These are phyloP conservation scores for Phortica variegata DNA, from an alignment of 1,140 invertebrate species.

Conservation along the genomic window DNA sequence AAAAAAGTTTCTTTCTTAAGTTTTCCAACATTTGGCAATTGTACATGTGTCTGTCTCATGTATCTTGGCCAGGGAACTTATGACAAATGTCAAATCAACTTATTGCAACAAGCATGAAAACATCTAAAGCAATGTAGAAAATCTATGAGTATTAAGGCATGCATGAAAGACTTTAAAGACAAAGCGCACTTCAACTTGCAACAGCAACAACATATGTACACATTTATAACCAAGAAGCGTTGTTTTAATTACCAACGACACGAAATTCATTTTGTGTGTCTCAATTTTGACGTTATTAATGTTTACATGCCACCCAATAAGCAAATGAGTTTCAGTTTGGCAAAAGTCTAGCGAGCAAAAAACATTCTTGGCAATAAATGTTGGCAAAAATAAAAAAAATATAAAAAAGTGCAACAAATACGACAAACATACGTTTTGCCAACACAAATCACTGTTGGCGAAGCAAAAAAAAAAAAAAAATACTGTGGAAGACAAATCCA, in stretches of 20 bases:
- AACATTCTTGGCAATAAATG: too few relatives aligned
- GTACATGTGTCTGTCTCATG: background rate
- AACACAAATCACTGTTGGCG: background rate
- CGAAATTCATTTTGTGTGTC: slow-evolving; percentile 49
- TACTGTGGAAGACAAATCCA: too few relatives aligned
- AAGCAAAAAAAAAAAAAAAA: background rate
- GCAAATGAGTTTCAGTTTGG: slow-evolving; percentile 9
- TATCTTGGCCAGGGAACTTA: too few relatives aligned
- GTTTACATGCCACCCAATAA: slow-evolving; percentile 52
- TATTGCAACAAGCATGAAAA: slow-evolving; percentile 25
- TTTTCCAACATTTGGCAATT: background rate
- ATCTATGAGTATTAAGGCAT: too few relatives aligned
- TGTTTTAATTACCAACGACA: slow-evolving; percentile 52
- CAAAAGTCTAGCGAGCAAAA: too few relatives aligned
- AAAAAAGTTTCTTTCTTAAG: background rate
- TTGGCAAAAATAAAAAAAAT: too few relatives aligned
- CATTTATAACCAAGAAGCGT: slow-evolving; percentile 48
- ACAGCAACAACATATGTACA: slow-evolving; percentile 22
- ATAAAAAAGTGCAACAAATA: too few relatives aligned
- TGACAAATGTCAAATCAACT: slow-evolving; percentile 33
- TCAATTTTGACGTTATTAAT: slow-evolving; percentile 55
- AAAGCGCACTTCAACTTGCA: slow-evolving; percentile 19
- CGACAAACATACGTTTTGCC: too few relatives aligned
- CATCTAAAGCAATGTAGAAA: background rate
- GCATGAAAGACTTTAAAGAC: slow-evolving; percentile 13